Evolutionary conservation across 2,797 vertebrate genomes (phyloP).

Genomic region (Sebastiscus tertius): DNA sequence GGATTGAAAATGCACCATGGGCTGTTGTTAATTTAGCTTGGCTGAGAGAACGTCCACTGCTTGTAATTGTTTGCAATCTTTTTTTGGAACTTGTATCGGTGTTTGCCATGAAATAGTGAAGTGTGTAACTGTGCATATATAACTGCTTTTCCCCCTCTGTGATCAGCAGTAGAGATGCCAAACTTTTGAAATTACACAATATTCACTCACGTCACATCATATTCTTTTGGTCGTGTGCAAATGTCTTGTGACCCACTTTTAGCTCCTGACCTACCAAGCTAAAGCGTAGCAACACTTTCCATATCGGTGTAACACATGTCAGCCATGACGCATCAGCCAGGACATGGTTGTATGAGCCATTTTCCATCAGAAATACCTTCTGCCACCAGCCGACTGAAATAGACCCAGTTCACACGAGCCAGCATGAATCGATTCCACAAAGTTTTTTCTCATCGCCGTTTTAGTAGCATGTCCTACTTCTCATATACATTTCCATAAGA

Average conservation of each 20-base stretch:
- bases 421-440: conserved; percentile 57
- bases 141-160: not conserved
- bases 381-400: conserved; percentile 35
- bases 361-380: conserved; percentile 49
- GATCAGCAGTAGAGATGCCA: not conserved
- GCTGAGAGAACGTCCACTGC: conserved; percentile 56
- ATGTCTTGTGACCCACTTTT: conserved; percentile 62
- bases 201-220: not conserved
- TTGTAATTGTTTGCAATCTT: conserved; percentile 40
- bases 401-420: conserved; percentile 22
- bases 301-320: conserved; percentile 31
- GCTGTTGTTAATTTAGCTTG: conserved; percentile 59
- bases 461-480: conserved; percentile 60
- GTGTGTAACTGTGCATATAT: not conserved
- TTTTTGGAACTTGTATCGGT: conserved; percentile 12
- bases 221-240: conserved; percentile 4
- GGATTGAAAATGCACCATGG: conserved; percentile 53
- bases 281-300: conserved; percentile 42
- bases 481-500: conserved; percentile 50
- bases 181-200: not conserved
- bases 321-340: conserved; percentile 56
- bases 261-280: conserved; percentile 32
- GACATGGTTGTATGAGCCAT: conserved; percentile 42
- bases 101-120: conserved; percentile 42
- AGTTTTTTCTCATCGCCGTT: conserved; percentile 57